A percentile compares a stretch with the other conserved stretches of the same genome.
Evolutionary conservation across 2,888 invertebrate species (phyloP).

Genomic region (Clanis bilineata): DNA sequence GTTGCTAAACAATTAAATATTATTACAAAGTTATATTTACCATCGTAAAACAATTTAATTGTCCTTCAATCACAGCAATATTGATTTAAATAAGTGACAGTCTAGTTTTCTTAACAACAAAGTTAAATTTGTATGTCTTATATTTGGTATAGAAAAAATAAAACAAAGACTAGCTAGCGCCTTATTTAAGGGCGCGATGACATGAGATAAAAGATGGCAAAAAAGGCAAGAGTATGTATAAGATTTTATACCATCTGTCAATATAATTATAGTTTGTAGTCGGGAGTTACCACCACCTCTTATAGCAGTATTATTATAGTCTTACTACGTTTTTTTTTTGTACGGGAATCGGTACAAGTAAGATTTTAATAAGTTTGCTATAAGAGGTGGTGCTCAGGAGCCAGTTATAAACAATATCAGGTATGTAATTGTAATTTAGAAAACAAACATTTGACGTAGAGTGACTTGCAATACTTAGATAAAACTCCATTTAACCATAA

Average conservation of each 20-base stretch:
- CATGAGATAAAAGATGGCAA: neutral
- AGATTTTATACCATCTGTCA: neutral
- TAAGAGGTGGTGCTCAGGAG: too few relatives aligned
- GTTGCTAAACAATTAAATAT: constrained; percentile 30
- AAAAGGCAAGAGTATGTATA: neutral
- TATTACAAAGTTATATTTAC: constrained; percentile 22
- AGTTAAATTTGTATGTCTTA: neutral
- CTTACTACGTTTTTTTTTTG: too few relatives aligned
- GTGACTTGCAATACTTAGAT: too few relatives aligned
- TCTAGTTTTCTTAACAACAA: neutral
- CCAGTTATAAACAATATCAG: too few relatives aligned
- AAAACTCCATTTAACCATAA: too few relatives aligned
- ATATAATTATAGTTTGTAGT: neutral
- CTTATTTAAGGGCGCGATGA: constrained; percentile 7
- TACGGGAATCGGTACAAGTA: too few relatives aligned
- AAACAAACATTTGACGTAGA: too few relatives aligned
- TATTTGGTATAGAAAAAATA: constrained; percentile 15
- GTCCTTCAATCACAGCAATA: neutral
- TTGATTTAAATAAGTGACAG: too few relatives aligned
- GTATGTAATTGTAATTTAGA: too few relatives aligned
- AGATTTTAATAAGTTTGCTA: too few relatives aligned
- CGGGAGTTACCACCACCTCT: neutral
- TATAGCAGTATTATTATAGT: too few relatives aligned
- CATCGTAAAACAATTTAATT: neutral
- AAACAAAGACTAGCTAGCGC: constrained; percentile 10